These are phyloP conservation scores for Phortica magna DNA, from an alignment of 2,888 invertebrate genomes.

Conservation along the genomic window DNA sequence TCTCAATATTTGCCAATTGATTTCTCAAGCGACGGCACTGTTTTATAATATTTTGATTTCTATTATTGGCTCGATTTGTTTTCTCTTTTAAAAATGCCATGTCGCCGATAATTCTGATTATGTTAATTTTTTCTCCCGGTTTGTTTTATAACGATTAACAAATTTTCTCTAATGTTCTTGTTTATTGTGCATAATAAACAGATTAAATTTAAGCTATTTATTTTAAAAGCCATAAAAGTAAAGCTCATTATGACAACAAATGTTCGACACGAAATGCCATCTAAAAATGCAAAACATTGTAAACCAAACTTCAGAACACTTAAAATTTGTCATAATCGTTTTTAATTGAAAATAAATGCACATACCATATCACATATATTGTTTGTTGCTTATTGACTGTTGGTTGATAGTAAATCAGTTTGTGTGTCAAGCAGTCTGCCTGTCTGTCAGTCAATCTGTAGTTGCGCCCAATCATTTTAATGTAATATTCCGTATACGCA, in stretches of 20 bases:
- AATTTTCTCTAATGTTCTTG: too few relatives aligned
- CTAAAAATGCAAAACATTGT: background rate
- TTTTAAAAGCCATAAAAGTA: too few relatives aligned
- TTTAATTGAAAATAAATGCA: background rate
- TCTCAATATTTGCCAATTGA: slow-evolving; percentile 32
- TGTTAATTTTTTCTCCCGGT: too few relatives aligned
- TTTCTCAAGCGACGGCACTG: background rate
- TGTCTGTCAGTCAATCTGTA: slow-evolving; percentile 12
- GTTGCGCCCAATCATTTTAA: slow-evolving; percentile 13
- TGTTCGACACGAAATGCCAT: background rate
- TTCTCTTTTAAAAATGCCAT: background rate
- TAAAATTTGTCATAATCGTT: background rate
- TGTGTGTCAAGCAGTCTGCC: background rate
- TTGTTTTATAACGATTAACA: too few relatives aligned
- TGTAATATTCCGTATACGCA: slow-evolving; percentile 19
- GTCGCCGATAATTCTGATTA: background rate
- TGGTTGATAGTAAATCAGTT: too few relatives aligned
- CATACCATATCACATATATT: background rate
- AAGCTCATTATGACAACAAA: too few relatives aligned
- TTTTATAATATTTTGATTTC: slow-evolving; percentile 8
- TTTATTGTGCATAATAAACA: too few relatives aligned
- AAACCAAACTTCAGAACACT: background rate
- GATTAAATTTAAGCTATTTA: too few relatives aligned
- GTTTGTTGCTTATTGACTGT: too few relatives aligned
- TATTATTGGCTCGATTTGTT: background rate